phyloP scores from a whole-genome alignment of 1,140 invertebrate species.

The Drosophila kohkoa region DNA sequence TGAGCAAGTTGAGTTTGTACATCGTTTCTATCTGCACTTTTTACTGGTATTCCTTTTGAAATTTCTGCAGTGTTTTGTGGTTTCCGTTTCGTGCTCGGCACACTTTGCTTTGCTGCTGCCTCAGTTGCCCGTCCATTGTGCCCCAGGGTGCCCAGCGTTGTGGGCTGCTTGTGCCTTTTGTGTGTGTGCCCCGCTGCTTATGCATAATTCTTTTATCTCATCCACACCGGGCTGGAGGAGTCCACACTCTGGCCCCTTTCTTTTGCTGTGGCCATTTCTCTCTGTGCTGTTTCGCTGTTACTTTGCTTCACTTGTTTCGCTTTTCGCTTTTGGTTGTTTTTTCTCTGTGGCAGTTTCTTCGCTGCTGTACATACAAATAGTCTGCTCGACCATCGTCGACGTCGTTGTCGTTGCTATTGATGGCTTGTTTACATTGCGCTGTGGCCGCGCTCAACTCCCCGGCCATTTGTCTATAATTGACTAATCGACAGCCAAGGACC shows the following conservation, averaged over 20 bases:
- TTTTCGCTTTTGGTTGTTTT: not conserved
- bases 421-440: slow-evolving; percentile 77
- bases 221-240: slow-evolving; percentile 25
- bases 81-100: slow-evolving; percentile 55
- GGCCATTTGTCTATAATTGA: slow-evolving; percentile 81
- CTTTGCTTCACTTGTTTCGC: not conserved
- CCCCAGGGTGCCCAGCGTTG: slow-evolving; percentile 32
- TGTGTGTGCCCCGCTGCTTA: slow-evolving; percentile 55
- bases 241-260: not conserved
- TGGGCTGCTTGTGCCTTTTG: slow-evolving; percentile 55
- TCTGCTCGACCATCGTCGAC: not conserved
- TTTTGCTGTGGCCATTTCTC: slow-evolving; percentile 11
- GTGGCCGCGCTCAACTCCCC: slow-evolving; percentile 52
- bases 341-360: not conserved
- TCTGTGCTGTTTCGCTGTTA: slow-evolving; percentile 7
- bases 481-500: slow-evolving; percentile 66
- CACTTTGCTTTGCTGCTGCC: not conserved
- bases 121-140: slow-evolving; percentile 33
- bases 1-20: not conserved
- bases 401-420: slow-evolving; percentile 62
- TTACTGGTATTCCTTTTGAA: not conserved
- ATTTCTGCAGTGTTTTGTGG: slow-evolving; percentile 64
- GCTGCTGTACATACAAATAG: slow-evolving; percentile 3
- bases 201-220: slow-evolving; percentile 80
- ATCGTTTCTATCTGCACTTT: slow-evolving; percentile 17